These are phyloP conservation scores for Haemorhous mexicanus DNA, from an alignment of 2,113 vertebrate species.

Conservation along the genomic window DNA sequence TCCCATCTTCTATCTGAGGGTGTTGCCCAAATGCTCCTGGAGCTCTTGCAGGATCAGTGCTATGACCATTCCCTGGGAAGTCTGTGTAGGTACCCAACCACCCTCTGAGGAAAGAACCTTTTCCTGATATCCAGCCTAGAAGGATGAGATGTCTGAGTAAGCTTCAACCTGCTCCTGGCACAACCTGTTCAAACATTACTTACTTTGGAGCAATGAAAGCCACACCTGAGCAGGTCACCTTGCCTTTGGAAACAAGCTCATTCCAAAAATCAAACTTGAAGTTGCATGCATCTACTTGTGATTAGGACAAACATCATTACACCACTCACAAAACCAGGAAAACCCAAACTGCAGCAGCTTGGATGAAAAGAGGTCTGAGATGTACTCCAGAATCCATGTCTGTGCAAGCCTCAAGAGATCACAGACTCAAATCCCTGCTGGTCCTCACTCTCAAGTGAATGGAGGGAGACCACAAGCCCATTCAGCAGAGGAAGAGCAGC, in stretches of 20 bases:
- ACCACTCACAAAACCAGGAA: background rate
- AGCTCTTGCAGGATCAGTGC: background rate
- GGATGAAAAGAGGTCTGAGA: background rate
- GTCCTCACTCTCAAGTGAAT: background rate
- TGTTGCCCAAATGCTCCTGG: background rate
- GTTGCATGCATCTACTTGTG: background rate
- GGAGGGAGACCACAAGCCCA: background rate
- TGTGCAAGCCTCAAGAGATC: fast-evolving
- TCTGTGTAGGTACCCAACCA: background rate
- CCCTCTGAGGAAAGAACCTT: background rate
- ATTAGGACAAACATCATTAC: background rate
- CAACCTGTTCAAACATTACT: fast-evolving
- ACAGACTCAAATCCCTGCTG: background rate
- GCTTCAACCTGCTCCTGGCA: background rate
- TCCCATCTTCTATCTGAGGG: background rate
- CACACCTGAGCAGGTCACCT: background rate
- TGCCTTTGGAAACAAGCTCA: background rate
- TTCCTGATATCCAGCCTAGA: background rate
- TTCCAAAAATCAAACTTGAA: background rate
- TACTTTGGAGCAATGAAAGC: background rate
- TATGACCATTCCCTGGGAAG: background rate
- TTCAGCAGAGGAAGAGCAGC: background rate
- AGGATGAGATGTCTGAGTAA: background rate
- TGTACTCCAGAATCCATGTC: fast-evolving
- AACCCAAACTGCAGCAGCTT: background rate